Conservation (phyloP, 2,888 invertebrate genomes). For the Melipona beecheii region DNA sequence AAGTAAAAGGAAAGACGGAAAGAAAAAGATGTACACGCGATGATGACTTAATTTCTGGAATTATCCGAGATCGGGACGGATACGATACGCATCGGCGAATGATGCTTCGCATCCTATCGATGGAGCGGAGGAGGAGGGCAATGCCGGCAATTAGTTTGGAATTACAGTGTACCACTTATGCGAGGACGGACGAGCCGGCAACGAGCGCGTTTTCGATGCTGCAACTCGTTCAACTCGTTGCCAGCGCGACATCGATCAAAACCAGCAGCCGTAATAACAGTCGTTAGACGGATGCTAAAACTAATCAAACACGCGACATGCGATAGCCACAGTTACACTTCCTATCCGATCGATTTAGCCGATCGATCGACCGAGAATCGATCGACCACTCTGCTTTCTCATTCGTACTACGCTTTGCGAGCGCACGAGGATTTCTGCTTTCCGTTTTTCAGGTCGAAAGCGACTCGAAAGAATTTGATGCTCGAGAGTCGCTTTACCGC, state of each 20-base stretch:
- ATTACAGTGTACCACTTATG: conserved; percentile 42
- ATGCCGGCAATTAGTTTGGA: conserved; percentile 47
- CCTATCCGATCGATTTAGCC: conserved; percentile 34
- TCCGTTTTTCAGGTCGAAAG: neutral
- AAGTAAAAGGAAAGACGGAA: neutral
- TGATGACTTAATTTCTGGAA: conserved; percentile 54
- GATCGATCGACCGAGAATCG: conserved; percentile 21
- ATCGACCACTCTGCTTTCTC: conserved; percentile 7
- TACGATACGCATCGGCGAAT: conserved; percentile 40
- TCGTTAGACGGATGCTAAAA: conserved; percentile 44
- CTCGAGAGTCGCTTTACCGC: neutral
- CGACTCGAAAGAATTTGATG: conserved; percentile 3
- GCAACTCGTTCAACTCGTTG: conserved; percentile 12
- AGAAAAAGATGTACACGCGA: conserved; percentile 14
- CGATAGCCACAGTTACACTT: conserved; percentile 27
- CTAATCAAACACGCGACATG: conserved; percentile 45
- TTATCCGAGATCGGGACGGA: conserved; percentile 34
- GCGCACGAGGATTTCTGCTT: conserved; percentile 14
- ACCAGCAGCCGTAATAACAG: conserved; percentile 46
- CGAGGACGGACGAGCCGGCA: conserved; percentile 32
- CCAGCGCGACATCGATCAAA: conserved; percentile 44
- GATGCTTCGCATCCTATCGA: conserved; percentile 37
- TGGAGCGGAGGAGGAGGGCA: conserved; percentile 22
- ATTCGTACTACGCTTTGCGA: conserved; percentile 27
- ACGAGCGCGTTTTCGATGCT: conserved; percentile 37